phyloP scores from a whole-genome alignment of 2,888 invertebrate genomes.

The Lydus trimaculatus region DNA sequence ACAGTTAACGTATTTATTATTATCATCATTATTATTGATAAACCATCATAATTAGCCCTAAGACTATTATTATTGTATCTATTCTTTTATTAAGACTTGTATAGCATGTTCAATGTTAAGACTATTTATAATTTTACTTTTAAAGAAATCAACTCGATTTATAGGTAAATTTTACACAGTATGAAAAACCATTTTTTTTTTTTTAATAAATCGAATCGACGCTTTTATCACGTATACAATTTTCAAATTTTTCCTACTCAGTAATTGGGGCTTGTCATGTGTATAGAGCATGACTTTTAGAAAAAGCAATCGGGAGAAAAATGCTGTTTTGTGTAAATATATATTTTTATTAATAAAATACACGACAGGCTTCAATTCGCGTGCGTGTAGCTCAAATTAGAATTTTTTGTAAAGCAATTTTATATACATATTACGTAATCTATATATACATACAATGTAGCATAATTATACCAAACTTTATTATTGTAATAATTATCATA shows the following conservation, averaged over 20 bases:
- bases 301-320: no score
- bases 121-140: constrained; percentile 13
- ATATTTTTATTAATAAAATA: no score
- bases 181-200: no score
- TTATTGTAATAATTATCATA: background rate
- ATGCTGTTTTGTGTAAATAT: no score
- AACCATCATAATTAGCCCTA: background rate
- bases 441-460: background rate
- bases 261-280: background rate
- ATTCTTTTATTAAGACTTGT: constrained; percentile 2
- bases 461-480: constrained; percentile 24
- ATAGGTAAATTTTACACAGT: background rate
- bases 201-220: constrained; percentile 7
- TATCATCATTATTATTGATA: constrained; percentile 4
- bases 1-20: constrained; percentile 24
- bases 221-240: background rate
- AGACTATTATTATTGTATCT: background rate
- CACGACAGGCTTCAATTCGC: background rate
- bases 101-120: constrained; percentile 7
- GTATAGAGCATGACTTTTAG: no score
- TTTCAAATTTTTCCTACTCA: background rate
- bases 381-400: background rate
- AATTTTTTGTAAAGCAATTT: constrained; percentile 10
- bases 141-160: background rate
- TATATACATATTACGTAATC: background rate